Percentiles rank a stretch among this genome's conserved stretches.
phyloP scores from a whole-genome alignment of 2,888 invertebrate species.

The Caenorhabditis zanzibari region DNA sequence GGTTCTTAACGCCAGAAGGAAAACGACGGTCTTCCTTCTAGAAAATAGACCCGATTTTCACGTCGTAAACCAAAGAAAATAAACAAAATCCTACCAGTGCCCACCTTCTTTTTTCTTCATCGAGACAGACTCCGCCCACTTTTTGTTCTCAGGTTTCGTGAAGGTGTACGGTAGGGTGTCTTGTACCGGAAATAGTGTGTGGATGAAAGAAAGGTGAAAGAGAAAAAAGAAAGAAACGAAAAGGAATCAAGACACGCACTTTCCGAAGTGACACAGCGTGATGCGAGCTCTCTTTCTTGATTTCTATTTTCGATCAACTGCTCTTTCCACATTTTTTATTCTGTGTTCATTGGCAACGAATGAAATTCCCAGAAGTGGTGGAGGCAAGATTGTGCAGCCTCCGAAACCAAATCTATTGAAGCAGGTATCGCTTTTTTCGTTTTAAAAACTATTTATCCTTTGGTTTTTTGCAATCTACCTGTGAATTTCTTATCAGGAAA shows the following conservation, averaged over 20 bases:
- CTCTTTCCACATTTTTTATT: constrained; percentile 33
- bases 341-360: constrained; percentile 34
- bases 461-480: neutral
- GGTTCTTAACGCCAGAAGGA: neutral
- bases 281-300: constrained; percentile 49
- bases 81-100: constrained; percentile 31
- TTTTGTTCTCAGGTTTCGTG: constrained; percentile 30
- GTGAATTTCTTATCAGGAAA: no score
- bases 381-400: constrained; percentile 40
- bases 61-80: constrained; percentile 48
- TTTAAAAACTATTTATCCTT: neutral
- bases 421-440: constrained; percentile 32
- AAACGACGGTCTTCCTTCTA: constrained; percentile 10
- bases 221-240: constrained; percentile 28
- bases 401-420: constrained; percentile 57
- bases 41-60: constrained; percentile 53
- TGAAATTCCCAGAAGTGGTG: constrained; percentile 28
- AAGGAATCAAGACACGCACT: constrained; percentile 51
- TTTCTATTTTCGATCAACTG: constrained; percentile 15
- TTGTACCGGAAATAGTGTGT: constrained; percentile 40
- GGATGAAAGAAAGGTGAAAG: constrained; percentile 48
- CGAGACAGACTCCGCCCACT: constrained; percentile 33
- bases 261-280: constrained; percentile 58
- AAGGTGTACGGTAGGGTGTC: constrained; percentile 47
- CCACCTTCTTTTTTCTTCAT: constrained; percentile 21